Conservation (phyloP, 2,888 invertebrate genomes). For the Cheilosia variabilis region DNA sequence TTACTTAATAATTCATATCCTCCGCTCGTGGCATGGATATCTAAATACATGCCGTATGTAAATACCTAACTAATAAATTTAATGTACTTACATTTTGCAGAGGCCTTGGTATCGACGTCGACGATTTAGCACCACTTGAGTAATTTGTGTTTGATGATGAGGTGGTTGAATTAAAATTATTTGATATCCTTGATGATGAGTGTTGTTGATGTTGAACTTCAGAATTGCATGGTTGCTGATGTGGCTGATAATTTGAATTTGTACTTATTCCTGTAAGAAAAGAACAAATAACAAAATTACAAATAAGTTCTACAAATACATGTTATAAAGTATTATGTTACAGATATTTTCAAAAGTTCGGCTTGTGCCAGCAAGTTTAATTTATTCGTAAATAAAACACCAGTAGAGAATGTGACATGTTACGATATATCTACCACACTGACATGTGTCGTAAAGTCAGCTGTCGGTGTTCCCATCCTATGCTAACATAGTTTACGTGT, state of each 20-base stretch:
- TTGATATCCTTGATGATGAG: constrained; percentile 80
- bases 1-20: background rate
- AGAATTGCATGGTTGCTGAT: constrained; percentile 78
- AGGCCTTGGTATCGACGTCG: constrained; percentile 81
- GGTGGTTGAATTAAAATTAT: constrained; percentile 78
- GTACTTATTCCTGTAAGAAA: constrained; percentile 77
- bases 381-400: too few species aligned
- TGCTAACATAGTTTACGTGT: too few species aligned
- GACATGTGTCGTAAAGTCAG: too few species aligned
- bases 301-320: background rate
- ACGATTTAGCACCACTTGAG: constrained; percentile 80
- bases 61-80: background rate
- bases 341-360: background rate
- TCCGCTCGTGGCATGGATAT: background rate
- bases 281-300: background rate
- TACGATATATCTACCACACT: too few species aligned
- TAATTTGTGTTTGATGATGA: constrained; percentile 79
- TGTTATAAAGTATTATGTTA: background rate
- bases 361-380: too few species aligned
- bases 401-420: too few species aligned
- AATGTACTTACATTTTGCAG: constrained; percentile 82
- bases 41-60: background rate
- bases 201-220: constrained; percentile 78
- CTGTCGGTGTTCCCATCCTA: too few species aligned
- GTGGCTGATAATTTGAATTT: constrained; percentile 80